A percentile compares a stretch with the other conserved stretches of the same genome.
Conservation (phyloP, 2,797 vertebrate species). For the Sebastiscus albofasciatus region DNA sequence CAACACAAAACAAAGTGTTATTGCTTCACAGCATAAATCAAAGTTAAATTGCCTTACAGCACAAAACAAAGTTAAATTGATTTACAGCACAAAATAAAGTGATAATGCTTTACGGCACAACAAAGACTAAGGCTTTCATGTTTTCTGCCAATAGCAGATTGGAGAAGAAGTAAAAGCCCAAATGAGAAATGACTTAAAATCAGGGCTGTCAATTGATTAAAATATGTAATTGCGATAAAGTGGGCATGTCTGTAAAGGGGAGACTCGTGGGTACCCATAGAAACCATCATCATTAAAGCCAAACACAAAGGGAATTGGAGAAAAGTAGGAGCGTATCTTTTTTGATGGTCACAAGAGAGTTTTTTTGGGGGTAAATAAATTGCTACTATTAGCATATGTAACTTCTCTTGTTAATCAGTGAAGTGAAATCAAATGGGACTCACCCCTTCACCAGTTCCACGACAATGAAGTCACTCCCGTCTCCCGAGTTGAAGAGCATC, state of each 20-base stretch:
- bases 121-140: not conserved
- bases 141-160: not conserved
- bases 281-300: not conserved
- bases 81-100: no score
- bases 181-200: not conserved
- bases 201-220: no score
- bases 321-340: not conserved
- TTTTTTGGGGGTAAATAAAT: not conserved
- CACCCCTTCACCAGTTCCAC: conserved; percentile 97
- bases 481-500: conserved; percentile 94
- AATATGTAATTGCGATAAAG: no score
- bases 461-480: conserved; percentile 94
- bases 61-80: no score
- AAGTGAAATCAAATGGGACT: conserved; percentile 50
- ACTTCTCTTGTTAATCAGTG: not conserved
- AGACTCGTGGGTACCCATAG: no score
- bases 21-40: no score
- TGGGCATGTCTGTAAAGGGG: no score
- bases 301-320: not conserved
- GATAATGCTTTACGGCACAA: not conserved
- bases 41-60: no score
- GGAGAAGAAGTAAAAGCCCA: not conserved
- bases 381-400: not conserved
- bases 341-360: not conserved
- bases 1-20: no score